phyloP scores from a whole-genome alignment of 1,140 invertebrate species.

The Paramacrobiotus metropolitanus region DNA sequence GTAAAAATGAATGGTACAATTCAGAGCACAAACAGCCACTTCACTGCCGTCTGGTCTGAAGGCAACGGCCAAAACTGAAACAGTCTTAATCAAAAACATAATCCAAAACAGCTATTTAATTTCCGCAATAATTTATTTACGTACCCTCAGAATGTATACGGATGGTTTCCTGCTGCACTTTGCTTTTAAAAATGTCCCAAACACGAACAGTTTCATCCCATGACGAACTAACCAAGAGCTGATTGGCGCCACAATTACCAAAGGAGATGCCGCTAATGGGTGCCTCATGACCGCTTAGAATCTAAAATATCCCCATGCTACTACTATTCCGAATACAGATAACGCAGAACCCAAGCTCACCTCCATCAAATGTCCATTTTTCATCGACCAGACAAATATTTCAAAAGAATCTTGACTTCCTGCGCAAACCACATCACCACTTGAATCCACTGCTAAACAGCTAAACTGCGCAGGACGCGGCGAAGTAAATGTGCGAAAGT shows the following conservation, averaged over 20 bases:
- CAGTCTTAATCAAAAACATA: slow-evolving; percentile 9
- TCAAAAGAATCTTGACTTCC: slow-evolving; percentile 81
- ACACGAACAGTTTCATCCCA: slow-evolving; percentile 81
- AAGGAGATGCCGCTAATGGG: slow-evolving; percentile 63
- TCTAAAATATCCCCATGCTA: slow-evolving; percentile 24
- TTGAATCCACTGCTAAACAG: slow-evolving; percentile 63
- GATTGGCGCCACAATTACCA: slow-evolving; percentile 40
- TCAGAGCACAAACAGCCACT: slow-evolving; percentile 66
- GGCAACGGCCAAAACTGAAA: slow-evolving; percentile 35
- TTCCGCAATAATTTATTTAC: neutral
- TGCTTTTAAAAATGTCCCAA: slow-evolving; percentile 68
- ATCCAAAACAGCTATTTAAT: slow-evolving; percentile 5
- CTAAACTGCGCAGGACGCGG: slow-evolving; percentile 70
- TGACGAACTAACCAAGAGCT: slow-evolving; percentile 55
- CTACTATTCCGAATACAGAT: too few relatives aligned
- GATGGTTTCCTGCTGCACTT: slow-evolving; percentile 55
- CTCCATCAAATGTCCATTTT: slow-evolving; percentile 67
- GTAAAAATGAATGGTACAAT: slow-evolving; percentile 68
- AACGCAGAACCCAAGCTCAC: slow-evolving; percentile 24
- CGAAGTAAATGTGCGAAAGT: slow-evolving; percentile 81
- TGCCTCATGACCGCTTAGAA: slow-evolving; percentile 70
- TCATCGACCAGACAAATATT: slow-evolving; percentile 81
- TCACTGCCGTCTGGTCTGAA: slow-evolving; percentile 71
- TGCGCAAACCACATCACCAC: slow-evolving; percentile 71
- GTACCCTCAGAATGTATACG: slow-evolving; percentile 49